Evolutionary conservation across 2,888 invertebrate genomes (phyloP).

Genomic region (Stenichneumon culpator): DNA sequence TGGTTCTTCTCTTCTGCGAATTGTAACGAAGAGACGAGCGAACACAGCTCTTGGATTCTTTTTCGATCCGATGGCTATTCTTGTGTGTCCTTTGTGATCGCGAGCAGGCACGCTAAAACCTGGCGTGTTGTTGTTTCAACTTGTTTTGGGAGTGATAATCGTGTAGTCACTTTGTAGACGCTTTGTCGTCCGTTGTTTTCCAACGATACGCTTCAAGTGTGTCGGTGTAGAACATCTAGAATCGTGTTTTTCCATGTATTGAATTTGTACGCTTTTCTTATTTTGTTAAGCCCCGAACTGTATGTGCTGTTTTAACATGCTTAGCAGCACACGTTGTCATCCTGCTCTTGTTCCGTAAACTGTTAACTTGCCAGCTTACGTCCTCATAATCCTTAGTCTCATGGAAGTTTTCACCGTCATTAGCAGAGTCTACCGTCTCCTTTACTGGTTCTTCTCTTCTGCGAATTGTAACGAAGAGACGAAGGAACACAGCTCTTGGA

Average conservation of each 20-base stretch:
- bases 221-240: no score
- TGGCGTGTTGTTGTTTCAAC: no score
- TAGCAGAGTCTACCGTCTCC: neutral
- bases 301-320: no score
- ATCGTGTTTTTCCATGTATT: no score
- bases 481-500: neutral
- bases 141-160: no score
- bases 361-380: conserved; percentile 19
- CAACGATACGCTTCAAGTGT: no score
- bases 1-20: conserved; percentile 37
- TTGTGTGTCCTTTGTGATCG: neutral
- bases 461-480: conserved; percentile 18
- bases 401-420: neutral
- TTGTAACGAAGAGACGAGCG: neutral
- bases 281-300: no score
- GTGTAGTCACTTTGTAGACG: no score
- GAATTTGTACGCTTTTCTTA: no score
- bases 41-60: neutral
- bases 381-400: conserved; percentile 42
- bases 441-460: conserved; percentile 26
- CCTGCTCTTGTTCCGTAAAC: conserved; percentile 25
- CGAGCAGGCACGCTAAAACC: neutral
- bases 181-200: no score
- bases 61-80: neutral
- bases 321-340: neutral